Percentiles rank a stretch among this genome's conserved stretches.
These are phyloP conservation scores for Leptinotarsa lineolata DNA, from an alignment of 1,140 invertebrate species.

Conservation along the genomic window DNA sequence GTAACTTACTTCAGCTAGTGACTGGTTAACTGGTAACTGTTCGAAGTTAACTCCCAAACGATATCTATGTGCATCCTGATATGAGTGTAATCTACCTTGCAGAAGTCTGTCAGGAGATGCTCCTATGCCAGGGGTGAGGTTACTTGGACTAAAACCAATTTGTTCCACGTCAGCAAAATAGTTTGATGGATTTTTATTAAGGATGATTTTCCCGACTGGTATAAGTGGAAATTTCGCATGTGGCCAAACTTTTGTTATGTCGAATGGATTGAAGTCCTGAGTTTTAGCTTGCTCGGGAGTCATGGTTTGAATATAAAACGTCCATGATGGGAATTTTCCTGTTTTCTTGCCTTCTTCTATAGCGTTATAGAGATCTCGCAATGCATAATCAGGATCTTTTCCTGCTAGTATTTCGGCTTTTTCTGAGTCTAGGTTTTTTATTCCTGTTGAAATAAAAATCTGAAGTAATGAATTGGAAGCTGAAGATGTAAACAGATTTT, in stretches of 20 bases:
- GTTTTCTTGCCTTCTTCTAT: conserved; percentile 65
- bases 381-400: conserved; percentile 77
- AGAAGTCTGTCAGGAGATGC: conserved; percentile 94
- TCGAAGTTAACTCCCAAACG: conserved; percentile 91
- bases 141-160: conserved; percentile 88
- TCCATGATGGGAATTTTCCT: conserved; percentile 75
- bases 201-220: conserved; percentile 85
- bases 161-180: conserved; percentile 97
- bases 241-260: conserved; percentile 92
- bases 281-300: conserved; percentile 66
- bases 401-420: conserved; percentile 69
- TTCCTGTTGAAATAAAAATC: conserved; percentile 31
- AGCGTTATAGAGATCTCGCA: conserved; percentile 82
- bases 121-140: conserved; percentile 90
- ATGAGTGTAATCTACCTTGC: conserved; percentile 91
- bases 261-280: conserved; percentile 84
- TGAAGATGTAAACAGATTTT: no score
- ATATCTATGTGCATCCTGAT: conserved; percentile 88
- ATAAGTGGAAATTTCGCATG: conserved; percentile 90
- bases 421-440: conserved; percentile 73
- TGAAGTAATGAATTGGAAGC: not conserved
- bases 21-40: conserved; percentile 95
- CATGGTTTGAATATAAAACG: conserved; percentile 73
- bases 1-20: conserved; percentile 60
- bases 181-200: conserved; percentile 89